Evolutionary conservation across 2,113 vertebrate species (phyloP), one percentile per base, ranked within the genome.

Genomic region (Myiagra hebetior): DNA sequence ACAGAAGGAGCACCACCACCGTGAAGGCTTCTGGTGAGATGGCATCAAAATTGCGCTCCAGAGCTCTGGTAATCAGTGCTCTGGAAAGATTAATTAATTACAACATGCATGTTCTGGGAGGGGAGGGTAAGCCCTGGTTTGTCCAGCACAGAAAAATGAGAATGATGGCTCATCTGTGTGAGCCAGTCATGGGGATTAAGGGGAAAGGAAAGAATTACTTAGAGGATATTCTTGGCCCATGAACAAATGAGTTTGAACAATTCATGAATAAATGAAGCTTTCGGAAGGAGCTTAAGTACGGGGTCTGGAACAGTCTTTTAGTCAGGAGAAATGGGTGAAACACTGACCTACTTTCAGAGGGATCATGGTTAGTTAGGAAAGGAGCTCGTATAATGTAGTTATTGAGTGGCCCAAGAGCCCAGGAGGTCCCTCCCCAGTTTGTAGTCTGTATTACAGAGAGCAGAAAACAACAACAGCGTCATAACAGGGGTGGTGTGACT

Each of bases 131-230:
- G 60, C 18, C 31, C 50, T 65, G 68, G 42, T 17, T 60, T 76
- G 49, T 73, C 37, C 47, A 57, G 44, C 63, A 56, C 23, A 81
- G 78, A 60, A 92, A 73, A 91, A 74, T 41, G 20, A 94, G 69
- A 67, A 78, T 63, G 62, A 55, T 60, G 67, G 83, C 79, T 86
- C 88, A 80, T 80, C 50, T 74, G 1, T 57, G 41, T 70, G 88
- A 88, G 64, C 46, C 75, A 74, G 84, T 93, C 46, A 31, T 56
- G 46, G 60, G 86, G 80, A 88, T 89, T 95, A 93, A 86, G 39
- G 22, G 21, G 60, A 94, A 92, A 93, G 91, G 88, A 95, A 97
- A 96, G 72, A 92, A 92, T 93, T 92, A 90, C 75, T 94, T 95
- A 95, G 75, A 88, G 68, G 72, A 62, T 94, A 77, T 46, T 80